These are phyloP conservation scores for Periparus ater DNA, from an alignment of 2,797 vertebrate species.

Conservation along the genomic window DNA sequence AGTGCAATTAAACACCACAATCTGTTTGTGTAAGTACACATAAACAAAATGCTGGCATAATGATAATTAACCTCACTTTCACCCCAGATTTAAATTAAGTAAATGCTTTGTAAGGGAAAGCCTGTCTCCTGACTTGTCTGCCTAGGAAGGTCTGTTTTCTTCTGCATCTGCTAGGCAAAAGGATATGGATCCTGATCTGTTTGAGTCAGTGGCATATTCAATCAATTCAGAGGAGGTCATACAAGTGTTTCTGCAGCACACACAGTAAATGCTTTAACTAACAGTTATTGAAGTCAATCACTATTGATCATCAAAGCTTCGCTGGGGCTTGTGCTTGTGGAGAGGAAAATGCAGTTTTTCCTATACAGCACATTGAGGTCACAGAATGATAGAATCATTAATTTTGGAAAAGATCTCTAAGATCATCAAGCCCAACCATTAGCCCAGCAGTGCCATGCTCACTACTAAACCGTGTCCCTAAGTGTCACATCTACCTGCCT, in stretches of 20 bases:
- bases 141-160: neutral
- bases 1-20: neutral
- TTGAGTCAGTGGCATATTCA: constrained; percentile 25
- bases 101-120: constrained; percentile 7
- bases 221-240: constrained; percentile 42
- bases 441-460: neutral
- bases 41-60: neutral
- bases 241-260: neutral
- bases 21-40: neutral
- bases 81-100: constrained; percentile 42
- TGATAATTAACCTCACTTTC: constrained; percentile 23
- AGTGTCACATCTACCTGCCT: neutral
- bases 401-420: neutral
- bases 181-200: neutral
- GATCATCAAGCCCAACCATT: neutral
- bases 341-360: constrained; percentile 45
- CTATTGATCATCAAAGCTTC: constrained; percentile 44
- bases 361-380: neutral
- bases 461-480: neutral
- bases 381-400: neutral
- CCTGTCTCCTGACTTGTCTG: neutral
- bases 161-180: neutral
- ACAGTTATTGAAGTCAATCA: constrained; percentile 26
- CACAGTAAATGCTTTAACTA: constrained; percentile 31
- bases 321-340: neutral